These are phyloP conservation scores for Oikopleura dioica DNA, from an alignment of 23 tunicate species.

Conservation along the genomic window DNA sequence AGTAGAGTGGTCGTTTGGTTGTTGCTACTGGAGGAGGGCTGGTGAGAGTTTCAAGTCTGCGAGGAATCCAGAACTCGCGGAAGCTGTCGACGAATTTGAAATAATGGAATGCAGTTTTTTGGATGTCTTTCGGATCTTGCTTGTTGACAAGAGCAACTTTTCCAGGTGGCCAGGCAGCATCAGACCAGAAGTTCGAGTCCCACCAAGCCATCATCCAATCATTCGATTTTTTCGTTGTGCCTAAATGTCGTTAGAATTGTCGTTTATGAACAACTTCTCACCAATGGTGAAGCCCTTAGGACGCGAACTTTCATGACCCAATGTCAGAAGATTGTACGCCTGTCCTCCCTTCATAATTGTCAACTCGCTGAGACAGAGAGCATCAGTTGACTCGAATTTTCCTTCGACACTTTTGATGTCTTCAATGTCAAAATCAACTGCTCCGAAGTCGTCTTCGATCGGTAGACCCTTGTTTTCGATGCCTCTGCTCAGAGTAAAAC, in stretches of 20 bases:
- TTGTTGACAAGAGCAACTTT: neutral
- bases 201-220: constrained; percentile 5
- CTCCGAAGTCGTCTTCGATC: neutral
- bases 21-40: neutral
- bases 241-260: neutral
- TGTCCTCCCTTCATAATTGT: neutral
- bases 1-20: neutral
- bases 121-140: neutral
- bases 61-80: neutral
- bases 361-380: neutral
- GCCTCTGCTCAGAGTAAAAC: neutral
- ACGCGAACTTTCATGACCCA: no score
- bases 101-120: neutral
- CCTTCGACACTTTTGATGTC: neutral
- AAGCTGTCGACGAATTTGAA: neutral
- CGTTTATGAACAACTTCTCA: neutral
- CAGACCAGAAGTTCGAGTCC: neutral
- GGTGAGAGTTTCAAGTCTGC: neutral
- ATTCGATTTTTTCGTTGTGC: neutral
- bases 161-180: neutral
- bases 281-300: no score
- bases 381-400: neutral
- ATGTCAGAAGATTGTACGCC: neutral
- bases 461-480: no score
- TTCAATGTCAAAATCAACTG: neutral